Base-by-base conservation (phyloP, 2,888 invertebrate genomes). In the Parnassius orleans region DNA sequence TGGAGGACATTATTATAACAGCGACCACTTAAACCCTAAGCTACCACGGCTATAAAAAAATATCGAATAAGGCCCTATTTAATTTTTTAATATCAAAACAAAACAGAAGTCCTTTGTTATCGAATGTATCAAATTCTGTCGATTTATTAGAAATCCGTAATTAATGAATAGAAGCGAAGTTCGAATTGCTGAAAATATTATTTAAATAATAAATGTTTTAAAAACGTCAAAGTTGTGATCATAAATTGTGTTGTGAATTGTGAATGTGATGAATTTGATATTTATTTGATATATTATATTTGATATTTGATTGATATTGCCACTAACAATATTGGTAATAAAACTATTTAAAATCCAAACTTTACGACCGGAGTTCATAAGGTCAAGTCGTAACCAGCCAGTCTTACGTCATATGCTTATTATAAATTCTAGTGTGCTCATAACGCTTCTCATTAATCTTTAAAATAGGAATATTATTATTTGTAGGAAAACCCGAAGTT, bases 341-440 rank as follows among this genome's bases (percentile, higher is more conserved):
- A 68, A 69, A 67, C 48, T 65, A 65, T 65, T 58, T 59, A 57
- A 68, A 64, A 63, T 59, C 51, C 59, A 48, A 61, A 67, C 64
- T 70, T 68, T 69, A 68, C 65, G 67, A 56, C 60, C 67, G 58
- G 62, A 70, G 72, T 71, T 73, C 71, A 54, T 65, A 66, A 69
- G 72, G 69, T 73, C 66, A 60, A 54, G 61, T 42, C 63, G 47
- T 44, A 57, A 57, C 50, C 61, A 63, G 56, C 46, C 61, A 63
- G 57, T 55, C 58, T 72, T 69, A 67, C 70, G 69, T 71, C 70
- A 72, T 58, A 72, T 57, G 65, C 53, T 57, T 51, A 68, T 70
- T 68, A 67, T 66, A 57, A 65, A 72, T 70, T 68, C 68, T 44
- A 65, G 58, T 66, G 57, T 61, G 61, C 57, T 59, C 65, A 64